These are phyloP conservation scores for Zootoca vivipara DNA, from an alignment of 2,113 vertebrate genomes.

Conservation along the genomic window DNA sequence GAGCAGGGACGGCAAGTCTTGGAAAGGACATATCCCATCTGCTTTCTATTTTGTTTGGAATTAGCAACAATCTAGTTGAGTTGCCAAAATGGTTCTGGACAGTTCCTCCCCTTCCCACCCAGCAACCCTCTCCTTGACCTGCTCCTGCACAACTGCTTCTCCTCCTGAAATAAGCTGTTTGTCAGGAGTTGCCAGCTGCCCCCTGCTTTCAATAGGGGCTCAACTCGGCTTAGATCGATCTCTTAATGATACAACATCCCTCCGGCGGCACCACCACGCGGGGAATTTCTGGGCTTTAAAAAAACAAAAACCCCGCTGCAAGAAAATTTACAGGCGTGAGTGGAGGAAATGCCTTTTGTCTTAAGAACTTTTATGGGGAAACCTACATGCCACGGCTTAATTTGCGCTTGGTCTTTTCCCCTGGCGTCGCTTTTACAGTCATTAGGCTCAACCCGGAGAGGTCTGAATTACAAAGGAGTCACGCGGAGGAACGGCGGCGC, in stretches of 20 bases:
- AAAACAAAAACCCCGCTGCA: neutral
- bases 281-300: neutral
- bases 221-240: neutral
- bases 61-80: neutral
- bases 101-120: neutral
- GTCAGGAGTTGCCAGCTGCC: neutral
- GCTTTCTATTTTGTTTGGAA: conserved; percentile 39
- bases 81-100: conserved; percentile 23
- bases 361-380: conserved; percentile 1
- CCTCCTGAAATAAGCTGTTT: neutral
- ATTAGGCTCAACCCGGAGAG: neutral
- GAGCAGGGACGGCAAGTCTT: neutral
- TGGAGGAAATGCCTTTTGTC: neutral
- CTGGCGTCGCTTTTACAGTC: neutral
- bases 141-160: neutral
- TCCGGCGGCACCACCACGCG: neutral
- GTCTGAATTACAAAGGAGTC: neutral
- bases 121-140: neutral
- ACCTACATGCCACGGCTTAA: neutral
- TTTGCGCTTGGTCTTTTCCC: neutral
- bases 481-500: neutral
- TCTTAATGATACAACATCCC: neutral
- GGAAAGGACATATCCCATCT: conserved; percentile 16
- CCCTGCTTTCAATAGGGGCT: neutral
- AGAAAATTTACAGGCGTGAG: neutral